Evolutionary conservation across 2,113 vertebrate genomes (phyloP), one percentile per base, ranked within the genome.

Genomic region (Microcebus murinus): DNA sequence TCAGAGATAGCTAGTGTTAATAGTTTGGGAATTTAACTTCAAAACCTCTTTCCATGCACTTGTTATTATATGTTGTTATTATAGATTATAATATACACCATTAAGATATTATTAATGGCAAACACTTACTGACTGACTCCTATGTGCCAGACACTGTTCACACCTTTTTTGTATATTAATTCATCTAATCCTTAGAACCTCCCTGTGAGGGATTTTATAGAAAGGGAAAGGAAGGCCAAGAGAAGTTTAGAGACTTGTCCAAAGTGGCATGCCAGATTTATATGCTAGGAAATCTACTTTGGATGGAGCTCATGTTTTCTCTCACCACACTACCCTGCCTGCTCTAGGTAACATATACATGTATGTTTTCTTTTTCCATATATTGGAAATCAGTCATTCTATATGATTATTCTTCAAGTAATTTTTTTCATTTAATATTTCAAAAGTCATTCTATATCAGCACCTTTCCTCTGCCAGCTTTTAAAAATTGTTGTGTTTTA

Each of bases 391-490:
- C 13, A 82, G 0, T 65, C 48, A 81, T 71, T 90, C 70, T n/a
- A 27, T 87, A 18, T 59, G 45, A 71, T 93, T 73, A 73, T 96
- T 95, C n/a, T 93, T 91, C 61, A 95, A 50, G 65, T 77, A 77
- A 18, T 65, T 68, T 74, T 67, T 73, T 70, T 20, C 55, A 77
- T 34, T 73, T 92, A 90, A 61, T 95, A 82, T 90, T 80, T 96
- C 17, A 61, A 55, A 92, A 83, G 31, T 85, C 67, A 86, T 82
- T 94, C n/a, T 39, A 10, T 95, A 27, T 80, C 52, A 93, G 29
- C 57, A 88, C 59, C 10, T 73, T 95, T 87, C 48, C 25, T 65
- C 59, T 97, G 25, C 23, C 17, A 86, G 59, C 23, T 88, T 96
- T 55, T 67, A 27, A 52, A 36, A 67, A 27, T 94, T 68, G 23